Base-by-base conservation (phyloP, 1,140 invertebrate genomes). In the Linepithema humile region DNA sequence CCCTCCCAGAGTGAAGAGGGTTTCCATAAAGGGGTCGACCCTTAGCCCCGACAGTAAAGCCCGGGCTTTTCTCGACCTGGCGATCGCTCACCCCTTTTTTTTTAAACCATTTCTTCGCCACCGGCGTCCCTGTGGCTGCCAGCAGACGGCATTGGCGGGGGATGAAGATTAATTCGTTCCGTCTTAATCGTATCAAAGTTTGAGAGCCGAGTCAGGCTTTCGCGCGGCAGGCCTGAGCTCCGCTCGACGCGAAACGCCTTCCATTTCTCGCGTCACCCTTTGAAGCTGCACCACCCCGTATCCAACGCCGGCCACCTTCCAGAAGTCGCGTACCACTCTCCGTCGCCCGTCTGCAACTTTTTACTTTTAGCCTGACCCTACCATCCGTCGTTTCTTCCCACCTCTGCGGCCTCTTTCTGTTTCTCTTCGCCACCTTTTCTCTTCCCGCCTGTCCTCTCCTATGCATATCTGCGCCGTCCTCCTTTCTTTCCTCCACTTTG, bases 151-250 rank as follows among this genome's bases (percentile, higher is more conserved):
- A 90, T 89, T 90, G 90, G 85, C 86, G 86, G 88, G 84, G 92
- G 94, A 94, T 93, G 94, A 94, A 94, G 94, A 94, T 94, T 94
- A 94, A 94, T 94, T 94, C 94, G 91, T 94, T 94, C 91, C 93
- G 93, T 94, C 93, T 94, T 94, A 94, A 94, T 94, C 94, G 94
- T 92, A 94, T 94, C 93, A 94, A 94, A 94, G 92, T 94, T 94
- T 92, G 92, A 93, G 91, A 94, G 92, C 88, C 90, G 88, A 89
- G 90, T 89, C 91, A 88, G 85, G 88, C 90, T 92, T n/a, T n/a
- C n/a, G n/a, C n/a, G n/a, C 84, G 89, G 89, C 88, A 87, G 88
- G 88, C 86, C 26, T 87, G 85, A 92, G 88, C 84, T 73, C 80
- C 64, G 84, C 90, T 88, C 88, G 85, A 90, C 88, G 88, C 90